Evolutionary conservation across 2,797 vertebrate species (phyloP).

Genomic region (Streptopelia turtur): DNA sequence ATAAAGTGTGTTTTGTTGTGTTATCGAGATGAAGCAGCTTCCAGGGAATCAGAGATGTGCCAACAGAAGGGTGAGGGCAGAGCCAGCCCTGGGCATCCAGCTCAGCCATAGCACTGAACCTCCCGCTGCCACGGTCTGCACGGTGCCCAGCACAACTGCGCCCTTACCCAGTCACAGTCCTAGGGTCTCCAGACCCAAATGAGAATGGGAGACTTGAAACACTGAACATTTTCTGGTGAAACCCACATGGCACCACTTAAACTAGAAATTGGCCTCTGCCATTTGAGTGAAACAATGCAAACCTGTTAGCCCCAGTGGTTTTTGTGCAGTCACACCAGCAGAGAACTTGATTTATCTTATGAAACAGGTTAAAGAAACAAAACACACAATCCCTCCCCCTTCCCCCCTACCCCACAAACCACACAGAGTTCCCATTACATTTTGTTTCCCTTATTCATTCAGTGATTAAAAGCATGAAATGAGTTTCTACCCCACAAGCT

Average conservation of each 20-base stretch:
- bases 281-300: background rate
- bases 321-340: background rate
- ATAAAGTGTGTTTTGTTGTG: background rate
- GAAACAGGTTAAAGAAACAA: background rate
- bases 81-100: background rate
- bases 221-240: background rate
- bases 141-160: background rate
- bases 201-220: background rate
- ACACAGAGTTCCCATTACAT: background rate
- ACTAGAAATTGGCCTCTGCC: background rate
- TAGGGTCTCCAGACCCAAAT: background rate
- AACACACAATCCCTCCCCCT: too few species aligned
- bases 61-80: background rate
- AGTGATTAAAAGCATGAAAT: background rate
- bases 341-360: slow-evolving; percentile 3
- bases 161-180: background rate
- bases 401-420: too few species aligned
- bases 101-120: background rate
- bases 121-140: accelerated
- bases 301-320: background rate
- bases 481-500: background rate
- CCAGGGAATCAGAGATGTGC: background rate
- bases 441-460: background rate
- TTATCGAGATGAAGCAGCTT: background rate
- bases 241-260: background rate